Conservation (phyloP, 1,140 invertebrate genomes). For the Papilio xuthus region DNA sequence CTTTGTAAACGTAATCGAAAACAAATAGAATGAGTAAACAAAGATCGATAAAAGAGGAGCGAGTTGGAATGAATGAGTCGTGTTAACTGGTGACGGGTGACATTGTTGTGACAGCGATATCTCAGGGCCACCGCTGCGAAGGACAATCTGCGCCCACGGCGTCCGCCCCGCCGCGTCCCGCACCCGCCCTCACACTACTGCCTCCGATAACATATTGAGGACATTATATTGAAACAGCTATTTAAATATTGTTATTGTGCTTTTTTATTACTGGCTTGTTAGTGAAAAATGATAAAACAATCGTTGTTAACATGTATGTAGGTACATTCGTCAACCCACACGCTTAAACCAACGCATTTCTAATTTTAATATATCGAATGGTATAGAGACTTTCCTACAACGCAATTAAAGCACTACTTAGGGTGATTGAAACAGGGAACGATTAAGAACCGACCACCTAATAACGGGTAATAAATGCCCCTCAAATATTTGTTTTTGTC, state of each 20-base stretch:
- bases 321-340: background rate
- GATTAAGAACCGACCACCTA: constrained; percentile 61
- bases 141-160: constrained; percentile 91
- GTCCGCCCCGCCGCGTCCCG: constrained; percentile 66
- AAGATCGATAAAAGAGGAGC: constrained; percentile 18
- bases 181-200: constrained; percentile 47
- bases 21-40: constrained; percentile 7
- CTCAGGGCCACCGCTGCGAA: constrained; percentile 65
- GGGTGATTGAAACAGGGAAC: constrained; percentile 38
- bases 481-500: constrained; percentile 78
- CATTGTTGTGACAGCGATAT: constrained; percentile 64
- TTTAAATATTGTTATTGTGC: constrained; percentile 15
- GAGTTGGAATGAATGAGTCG: constrained; percentile 42
- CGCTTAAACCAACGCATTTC: background rate
- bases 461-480: constrained; percentile 75
- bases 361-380: background rate
- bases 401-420: constrained; percentile 41
- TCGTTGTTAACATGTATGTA: background rate
- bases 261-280: constrained; percentile 28
- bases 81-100: constrained; percentile 44
- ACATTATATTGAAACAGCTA: constrained; percentile 28
- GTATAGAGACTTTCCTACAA: constrained; percentile 17
- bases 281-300: constrained; percentile 11
- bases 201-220: constrained; percentile 48
- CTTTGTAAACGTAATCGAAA: constrained; percentile 17